Base-by-base conservation (phyloP, 2,113 vertebrate species). In the Canis aureus region DNA sequence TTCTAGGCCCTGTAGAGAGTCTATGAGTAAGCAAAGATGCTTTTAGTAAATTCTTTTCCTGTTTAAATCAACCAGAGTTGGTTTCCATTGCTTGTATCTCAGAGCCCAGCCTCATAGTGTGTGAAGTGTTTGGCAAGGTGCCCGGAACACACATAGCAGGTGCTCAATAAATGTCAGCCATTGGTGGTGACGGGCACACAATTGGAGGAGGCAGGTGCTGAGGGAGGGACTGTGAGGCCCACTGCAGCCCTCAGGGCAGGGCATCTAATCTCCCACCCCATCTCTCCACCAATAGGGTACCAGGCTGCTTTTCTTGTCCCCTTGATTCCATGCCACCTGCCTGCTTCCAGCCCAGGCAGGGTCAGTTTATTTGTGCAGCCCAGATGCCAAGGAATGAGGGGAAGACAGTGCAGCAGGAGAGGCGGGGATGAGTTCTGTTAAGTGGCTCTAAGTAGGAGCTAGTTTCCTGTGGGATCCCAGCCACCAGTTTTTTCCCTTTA, bases 101-200 rank as follows among this genome's bases (percentile, higher is more conserved):
- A 20, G 67, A 95, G 78, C 62, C 59, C 3, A 5, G 74, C 59
- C 66, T 2, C 9, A 20, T 1, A 43, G 74, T 13, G 53, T 82
- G 60, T 29, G 53, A 79, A 32, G 74, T 15, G 7, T 62, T 92
- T 95, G 95, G 84, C 93, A 12, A 2, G 0, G 6, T 74, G 81
- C 89, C 87, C 16, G 27, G 93, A 78, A 74, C 69, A 69, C 57
- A 74, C 59, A 29, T 62, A 90, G 92, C 83, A 91, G 57, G 83
- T 80, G 67, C 91, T 96, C 86, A 81, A 53, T 92, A 83, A 85
- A 90, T 27, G 69, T 4, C 17, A 20, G 43, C 23, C n/a, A 9
- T 25, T 64, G 66, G 49, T 60, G 60, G 35, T 55, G 84, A 10
- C 91, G 51, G 0, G 16, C 38, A 38, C 0, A 0, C 16, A 11